Conservation (phyloP, 2,113 vertebrate species). For the Typhlomys cinereus region DNA sequence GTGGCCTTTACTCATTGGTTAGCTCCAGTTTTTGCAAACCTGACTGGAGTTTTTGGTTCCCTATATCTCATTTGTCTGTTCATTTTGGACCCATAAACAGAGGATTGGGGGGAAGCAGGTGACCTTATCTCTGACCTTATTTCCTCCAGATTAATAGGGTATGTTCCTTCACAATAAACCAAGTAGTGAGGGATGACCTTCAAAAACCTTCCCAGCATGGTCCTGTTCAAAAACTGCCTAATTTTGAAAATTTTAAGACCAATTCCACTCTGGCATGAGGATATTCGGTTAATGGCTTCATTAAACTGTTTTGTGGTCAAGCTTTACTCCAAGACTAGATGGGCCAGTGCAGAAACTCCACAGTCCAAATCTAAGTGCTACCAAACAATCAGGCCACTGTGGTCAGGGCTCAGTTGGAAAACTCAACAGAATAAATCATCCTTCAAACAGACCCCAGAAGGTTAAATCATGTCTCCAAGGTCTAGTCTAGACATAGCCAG, state of each 20-base stretch:
- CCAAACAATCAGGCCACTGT: not conserved
- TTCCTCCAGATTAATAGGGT: too few relatives aligned
- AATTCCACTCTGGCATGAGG: not conserved
- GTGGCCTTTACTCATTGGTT: too few relatives aligned
- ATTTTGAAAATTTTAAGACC: not conserved
- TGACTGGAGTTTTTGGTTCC: too few relatives aligned
- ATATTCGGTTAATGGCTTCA: not conserved
- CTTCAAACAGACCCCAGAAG: not conserved
- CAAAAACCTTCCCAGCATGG: too few relatives aligned
- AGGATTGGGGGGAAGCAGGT: too few relatives aligned
- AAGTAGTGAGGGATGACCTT: too few relatives aligned
- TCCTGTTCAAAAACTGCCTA: too few relatives aligned
- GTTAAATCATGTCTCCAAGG: not conserved
- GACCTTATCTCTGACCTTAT: too few relatives aligned
- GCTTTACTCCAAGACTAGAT: not conserved
- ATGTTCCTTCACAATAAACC: too few relatives aligned
- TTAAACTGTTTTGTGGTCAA: not conserved
- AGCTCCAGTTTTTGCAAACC: too few relatives aligned
- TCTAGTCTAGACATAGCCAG: not conserved
- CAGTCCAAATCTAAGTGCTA: not conserved
- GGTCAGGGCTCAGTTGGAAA: not conserved
- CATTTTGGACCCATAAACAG: too few relatives aligned
- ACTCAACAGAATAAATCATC: not conserved
- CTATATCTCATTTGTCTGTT: too few relatives aligned
- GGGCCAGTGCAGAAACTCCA: not conserved